A percentile compares a stretch with the other conserved stretches of the same genome.
Conservation (phyloP, 2,888 invertebrate species). For the Thalpophila matura region DNA sequence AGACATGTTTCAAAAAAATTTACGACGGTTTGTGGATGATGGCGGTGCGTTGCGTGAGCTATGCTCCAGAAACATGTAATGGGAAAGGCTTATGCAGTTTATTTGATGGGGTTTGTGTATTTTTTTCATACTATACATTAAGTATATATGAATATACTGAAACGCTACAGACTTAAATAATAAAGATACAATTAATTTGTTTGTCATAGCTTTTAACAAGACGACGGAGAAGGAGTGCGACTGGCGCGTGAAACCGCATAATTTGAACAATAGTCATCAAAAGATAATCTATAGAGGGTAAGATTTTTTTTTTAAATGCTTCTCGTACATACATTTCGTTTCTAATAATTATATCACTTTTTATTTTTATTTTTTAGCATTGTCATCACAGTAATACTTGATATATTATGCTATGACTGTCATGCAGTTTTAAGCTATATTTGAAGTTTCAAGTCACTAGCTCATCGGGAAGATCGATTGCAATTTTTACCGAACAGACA, state of each 20-base stretch:
- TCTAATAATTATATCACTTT: too few species aligned
- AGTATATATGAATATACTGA: background rate
- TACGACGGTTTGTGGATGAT: conserved; percentile 75
- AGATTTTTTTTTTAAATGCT: too few species aligned
- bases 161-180: background rate
- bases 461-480: too few species aligned
- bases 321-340: too few species aligned
- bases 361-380: too few species aligned
- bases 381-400: too few species aligned
- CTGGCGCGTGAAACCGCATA: conserved; percentile 72
- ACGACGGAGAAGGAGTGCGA: conserved; percentile 74
- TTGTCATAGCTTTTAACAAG: conserved; percentile 74
- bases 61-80: conserved; percentile 71
- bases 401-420: too few species aligned
- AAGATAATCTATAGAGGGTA: conserved; percentile 72
- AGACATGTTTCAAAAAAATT: conserved; percentile 66
- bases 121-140: background rate
- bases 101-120: conserved; percentile 79
- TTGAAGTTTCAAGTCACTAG: too few species aligned
- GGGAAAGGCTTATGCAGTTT: conserved; percentile 73
- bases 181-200: conserved; percentile 8
- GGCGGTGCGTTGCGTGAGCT: conserved; percentile 83
- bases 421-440: too few species aligned
- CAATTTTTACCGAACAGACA: too few species aligned
- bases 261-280: conserved; percentile 53